Conservation (phyloP, 2,113 vertebrate species). For the Aythya baeri region DNA sequence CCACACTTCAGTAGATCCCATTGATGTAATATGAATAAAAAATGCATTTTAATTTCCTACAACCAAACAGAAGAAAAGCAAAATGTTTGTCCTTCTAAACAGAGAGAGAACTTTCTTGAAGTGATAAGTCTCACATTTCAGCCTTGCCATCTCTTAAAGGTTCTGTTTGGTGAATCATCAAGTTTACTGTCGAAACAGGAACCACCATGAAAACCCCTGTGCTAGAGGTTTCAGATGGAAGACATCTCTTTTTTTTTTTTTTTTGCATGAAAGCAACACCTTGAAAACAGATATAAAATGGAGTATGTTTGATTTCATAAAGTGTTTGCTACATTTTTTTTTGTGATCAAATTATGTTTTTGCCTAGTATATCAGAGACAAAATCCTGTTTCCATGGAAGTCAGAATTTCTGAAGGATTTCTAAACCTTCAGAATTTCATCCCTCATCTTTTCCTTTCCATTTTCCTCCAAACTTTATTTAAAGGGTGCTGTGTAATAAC, state of each 20-base stretch:
- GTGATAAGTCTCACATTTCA: neutral
- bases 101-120: neutral
- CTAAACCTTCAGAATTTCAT: neutral
- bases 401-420: neutral
- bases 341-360: fast-evolving
- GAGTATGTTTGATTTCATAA: neutral
- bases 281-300: neutral
- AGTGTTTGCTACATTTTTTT: neutral
- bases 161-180: neutral
- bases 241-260: neutral
- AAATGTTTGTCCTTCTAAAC: neutral
- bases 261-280: neutral
- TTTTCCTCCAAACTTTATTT: neutral
- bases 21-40: conserved; percentile 30
- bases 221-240: neutral
- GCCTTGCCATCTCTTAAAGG: neutral
- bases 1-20: neutral
- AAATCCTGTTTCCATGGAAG: neutral
- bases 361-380: neutral
- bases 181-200: neutral
- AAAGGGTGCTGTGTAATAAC: neutral
- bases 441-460: neutral
- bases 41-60: neutral
- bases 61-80: neutral
- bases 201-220: neutral